Base-by-base conservation (phyloP, 2,888 invertebrate species). In the Criorhina ranunculi region DNA sequence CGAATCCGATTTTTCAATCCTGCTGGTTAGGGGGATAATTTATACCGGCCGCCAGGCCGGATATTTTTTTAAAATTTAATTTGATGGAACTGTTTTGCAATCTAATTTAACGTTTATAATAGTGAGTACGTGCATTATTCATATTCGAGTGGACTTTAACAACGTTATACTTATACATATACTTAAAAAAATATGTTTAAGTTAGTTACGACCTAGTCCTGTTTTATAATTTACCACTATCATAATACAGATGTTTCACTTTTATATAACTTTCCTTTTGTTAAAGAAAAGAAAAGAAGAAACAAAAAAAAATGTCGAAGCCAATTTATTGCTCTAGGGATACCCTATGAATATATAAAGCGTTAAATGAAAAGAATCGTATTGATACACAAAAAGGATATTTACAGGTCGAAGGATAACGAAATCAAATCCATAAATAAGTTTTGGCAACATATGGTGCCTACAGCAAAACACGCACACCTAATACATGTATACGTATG, bases 401-500 rank as follows among this genome's bases (percentile, higher is more conserved):
- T 77, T 82, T 69, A 62, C 69, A 82, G 70, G 77, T 77, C 72
- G 55, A 79, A 83, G 79, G 73, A 83, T 73, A 79, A 79, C 62
- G 35, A 83, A 83, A 79, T 69, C 73, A 79, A 83, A 79, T 62
- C 69, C 79, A 73, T 79, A 83, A 83, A 83, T 83, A 83, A 83
- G 51, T 77, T 82, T 73, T 62, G 62, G 79, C 62, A 79, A 73
- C 83, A 83, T 64, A 79, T 79, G 83, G 67, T 69, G 33, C 69
- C 69, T 66, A 29, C 40, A 40, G 37, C 46, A 49, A 40, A 46
- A 62, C 72, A 66, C 57, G 57, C 53, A 67, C 29, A 69, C 37
- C 42, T 55, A 17, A 6, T 2, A 60, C 19, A 17, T 17, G 6
- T 31, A 24, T 31, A 15, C 19, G 40, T 64, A 53, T 72, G 46